Evolutionary conservation across 2,888 invertebrate genomes (phyloP).

Genomic region (Ceraclea dissimilis): DNA sequence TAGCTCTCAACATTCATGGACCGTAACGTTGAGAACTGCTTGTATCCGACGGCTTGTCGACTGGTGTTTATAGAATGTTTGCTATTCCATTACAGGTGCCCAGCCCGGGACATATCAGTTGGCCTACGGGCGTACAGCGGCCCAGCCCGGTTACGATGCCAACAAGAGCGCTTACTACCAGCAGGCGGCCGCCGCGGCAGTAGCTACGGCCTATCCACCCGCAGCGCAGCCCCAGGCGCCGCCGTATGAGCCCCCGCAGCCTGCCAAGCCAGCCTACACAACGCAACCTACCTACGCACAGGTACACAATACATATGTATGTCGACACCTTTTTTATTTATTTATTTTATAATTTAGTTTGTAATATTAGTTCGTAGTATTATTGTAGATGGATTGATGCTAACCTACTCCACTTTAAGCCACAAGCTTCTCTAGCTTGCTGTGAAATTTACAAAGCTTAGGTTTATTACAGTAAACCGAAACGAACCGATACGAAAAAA

Average conservation of each 20-base stretch:
- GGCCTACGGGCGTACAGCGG: conserved; percentile 57
- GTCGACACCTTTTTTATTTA: background rate
- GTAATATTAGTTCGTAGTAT: too few relatives aligned
- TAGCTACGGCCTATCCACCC: conserved; percentile 50
- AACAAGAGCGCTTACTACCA: conserved; percentile 81
- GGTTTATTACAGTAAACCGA: too few relatives aligned
- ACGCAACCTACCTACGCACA: conserved; percentile 64
- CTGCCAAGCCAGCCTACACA: conserved; percentile 63
- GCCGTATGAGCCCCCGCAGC: conserved; percentile 50
- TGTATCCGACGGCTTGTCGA: too few relatives aligned
- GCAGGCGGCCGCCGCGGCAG: conserved; percentile 62
- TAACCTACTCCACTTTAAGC: too few relatives aligned
- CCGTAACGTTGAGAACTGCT: too few relatives aligned
- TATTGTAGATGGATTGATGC: too few relatives aligned
- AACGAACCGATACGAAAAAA: too few relatives aligned
- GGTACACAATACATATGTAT: conserved; percentile 29
- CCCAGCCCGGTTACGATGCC: conserved; percentile 67
- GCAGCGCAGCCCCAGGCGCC: conserved; percentile 55
- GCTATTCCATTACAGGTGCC: conserved; percentile 16
- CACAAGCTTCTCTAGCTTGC: too few relatives aligned
- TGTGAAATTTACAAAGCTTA: too few relatives aligned
- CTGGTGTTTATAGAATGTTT: too few relatives aligned
- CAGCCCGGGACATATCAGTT: conserved; percentile 58
- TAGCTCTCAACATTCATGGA: too few relatives aligned
- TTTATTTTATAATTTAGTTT: too few relatives aligned